Percentiles rank a stretch among this genome's conserved stretches.
These are phyloP conservation scores for Phasia obesa DNA, from an alignment of 2,888 invertebrate genomes.

Conservation along the genomic window DNA sequence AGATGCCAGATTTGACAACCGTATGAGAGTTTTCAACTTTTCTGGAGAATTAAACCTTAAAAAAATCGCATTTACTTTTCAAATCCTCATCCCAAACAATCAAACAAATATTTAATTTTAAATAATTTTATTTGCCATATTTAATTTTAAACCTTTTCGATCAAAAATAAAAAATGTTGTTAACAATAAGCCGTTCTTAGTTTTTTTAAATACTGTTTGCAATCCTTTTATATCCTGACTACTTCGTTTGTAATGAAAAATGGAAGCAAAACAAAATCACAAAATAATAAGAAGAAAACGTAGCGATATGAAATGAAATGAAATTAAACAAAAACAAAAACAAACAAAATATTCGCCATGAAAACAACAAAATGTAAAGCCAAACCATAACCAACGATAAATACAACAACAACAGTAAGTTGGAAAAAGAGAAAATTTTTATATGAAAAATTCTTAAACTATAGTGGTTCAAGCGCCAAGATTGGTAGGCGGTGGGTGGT, in stretches of 20 bases:
- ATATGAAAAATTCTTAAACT: slow-evolving; percentile 63
- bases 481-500: not conserved
- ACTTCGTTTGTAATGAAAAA: slow-evolving; percentile 52
- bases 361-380: slow-evolving; percentile 50
- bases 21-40: too few relatives aligned
- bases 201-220: not conserved
- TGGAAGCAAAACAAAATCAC: slow-evolving; percentile 66
- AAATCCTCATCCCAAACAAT: too few relatives aligned
- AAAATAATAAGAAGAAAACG: slow-evolving; percentile 50
- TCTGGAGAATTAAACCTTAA: too few relatives aligned
- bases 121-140: too few relatives aligned
- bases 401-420: slow-evolving; percentile 53
- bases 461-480: slow-evolving; percentile 21
- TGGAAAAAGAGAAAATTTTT: slow-evolving; percentile 42
- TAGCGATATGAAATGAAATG: slow-evolving; percentile 56
- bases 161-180: too few relatives aligned
- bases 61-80: too few relatives aligned
- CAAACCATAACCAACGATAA: slow-evolving; percentile 63
- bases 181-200: not conserved
- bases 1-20: too few relatives aligned
- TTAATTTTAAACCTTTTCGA: too few relatives aligned
- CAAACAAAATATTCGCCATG: slow-evolving; percentile 30
- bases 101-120: too few relatives aligned
- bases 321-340: slow-evolving; percentile 32
- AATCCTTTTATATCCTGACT: slow-evolving; percentile 33